Base-by-base conservation (phyloP, 2,888 invertebrate species). In the Camponotus fellah region DNA sequence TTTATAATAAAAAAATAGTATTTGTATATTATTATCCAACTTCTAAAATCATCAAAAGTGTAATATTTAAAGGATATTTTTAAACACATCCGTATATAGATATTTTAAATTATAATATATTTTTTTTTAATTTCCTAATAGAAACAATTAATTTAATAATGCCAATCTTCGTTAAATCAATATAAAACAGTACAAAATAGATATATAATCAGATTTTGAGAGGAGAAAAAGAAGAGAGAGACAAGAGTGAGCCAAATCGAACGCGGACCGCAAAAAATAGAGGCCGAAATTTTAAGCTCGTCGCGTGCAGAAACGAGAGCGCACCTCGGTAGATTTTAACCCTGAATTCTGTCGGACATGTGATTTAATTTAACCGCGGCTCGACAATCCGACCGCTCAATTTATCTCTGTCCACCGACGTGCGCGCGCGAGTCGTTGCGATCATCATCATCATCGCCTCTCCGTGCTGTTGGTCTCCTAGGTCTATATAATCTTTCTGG, bases 281-380 rank as follows among this genome's bases (percentile, higher is more conserved):
- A 21, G 21, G 14, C 14, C 46, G 21, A 68, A 68, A 69, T 21
- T 0, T 53, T 17, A 14, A 26, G 10, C 17, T 17, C n/a, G 26
- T 66, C 2, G 4, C 17, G 62, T 85, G 72, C 82, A 80, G 80
- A 85, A 85, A 86, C 84, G 88, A 83, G 88, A 87, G 88, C 86
- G 90, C 87, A 86, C 87, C 82, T 88, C 84, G 66, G 85, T 87
- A 85, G 89, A 76, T 85, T 88, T 91, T 89, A 91, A 60, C 88
- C 91, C 90, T 91, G 91, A 91, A 88, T 90, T 90, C 88, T 82
- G 88, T 85, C 77, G 83, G 80, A 82, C 84, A 84, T 79, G 85
- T 79, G 83, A 83, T 84, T 91, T 90, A 91, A 91, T 86, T 90
- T 91, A 90, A 88, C 91, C 85, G 85, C 84, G 84, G 84, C 84